phyloP scores from a whole-genome alignment of 2,113 vertebrate species.

The Percopsis transmontana region DNA sequence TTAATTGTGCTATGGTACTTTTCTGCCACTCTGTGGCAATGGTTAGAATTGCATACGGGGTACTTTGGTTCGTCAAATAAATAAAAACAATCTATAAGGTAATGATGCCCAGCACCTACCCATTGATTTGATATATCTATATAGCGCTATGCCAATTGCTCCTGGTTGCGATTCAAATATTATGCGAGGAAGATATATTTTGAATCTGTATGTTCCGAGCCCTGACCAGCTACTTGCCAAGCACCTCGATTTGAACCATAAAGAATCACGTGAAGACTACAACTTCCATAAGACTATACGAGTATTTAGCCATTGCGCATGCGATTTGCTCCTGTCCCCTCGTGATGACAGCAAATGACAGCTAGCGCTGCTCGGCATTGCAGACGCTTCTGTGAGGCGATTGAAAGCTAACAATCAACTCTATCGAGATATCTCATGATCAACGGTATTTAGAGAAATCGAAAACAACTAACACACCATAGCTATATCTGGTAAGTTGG shows the following conservation, averaged over 20 bases:
- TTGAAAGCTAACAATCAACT: slow-evolving; percentile 52
- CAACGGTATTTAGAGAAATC: slow-evolving; percentile 24
- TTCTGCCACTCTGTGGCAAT: background rate
- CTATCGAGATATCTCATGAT: slow-evolving; percentile 34
- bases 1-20: background rate
- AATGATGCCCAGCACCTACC: no score
- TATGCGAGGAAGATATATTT: no score
- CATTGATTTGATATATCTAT: background rate
- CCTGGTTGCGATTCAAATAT: no score
- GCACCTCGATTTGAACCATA: background rate
- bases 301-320: slow-evolving; percentile 46
- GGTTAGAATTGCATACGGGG: background rate
- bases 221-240: no score
- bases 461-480: background rate
- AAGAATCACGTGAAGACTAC: slow-evolving; percentile 3
- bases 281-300: background rate
- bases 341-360: slow-evolving; percentile 78
- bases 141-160: no score
- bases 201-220: no score
- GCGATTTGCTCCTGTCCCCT: slow-evolving; percentile 59
- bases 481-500: slow-evolving; percentile 57
- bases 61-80: no score
- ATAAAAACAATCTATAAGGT: no score
- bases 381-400: slow-evolving; percentile 52
- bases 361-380: slow-evolving; percentile 52